A percentile compares a stretch with the other conserved stretches of the same genome.
These are phyloP conservation scores for Atopsyche davidsoni DNA, from an alignment of 1,140 invertebrate species.

Conservation along the genomic window DNA sequence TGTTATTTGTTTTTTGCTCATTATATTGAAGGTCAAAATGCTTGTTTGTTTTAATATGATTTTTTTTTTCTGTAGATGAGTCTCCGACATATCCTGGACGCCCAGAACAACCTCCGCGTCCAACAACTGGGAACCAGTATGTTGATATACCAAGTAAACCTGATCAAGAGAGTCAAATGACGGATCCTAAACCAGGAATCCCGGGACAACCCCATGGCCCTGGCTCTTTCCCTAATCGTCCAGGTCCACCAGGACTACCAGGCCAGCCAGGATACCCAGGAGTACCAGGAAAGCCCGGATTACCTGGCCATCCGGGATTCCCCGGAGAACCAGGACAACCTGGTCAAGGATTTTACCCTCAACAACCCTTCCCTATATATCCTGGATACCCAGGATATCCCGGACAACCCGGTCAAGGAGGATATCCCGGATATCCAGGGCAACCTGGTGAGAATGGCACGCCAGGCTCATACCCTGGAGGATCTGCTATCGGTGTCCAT, in stretches of 20 bases:
- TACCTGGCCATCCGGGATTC: slow-evolving; percentile 11
- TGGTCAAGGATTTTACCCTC: too few relatives aligned
- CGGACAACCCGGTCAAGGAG: slow-evolving; percentile 4
- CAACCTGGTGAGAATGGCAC: not conserved
- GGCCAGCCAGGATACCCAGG: slow-evolving; percentile 33
- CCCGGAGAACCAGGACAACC: slow-evolving; percentile 23
- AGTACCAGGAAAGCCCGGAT: slow-evolving; percentile 29
- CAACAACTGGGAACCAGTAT: too few relatives aligned
- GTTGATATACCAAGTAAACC: too few relatives aligned
- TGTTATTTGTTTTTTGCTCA: too few relatives aligned
- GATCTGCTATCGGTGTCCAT: slow-evolving; percentile 43
- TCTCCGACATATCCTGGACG: not conserved
- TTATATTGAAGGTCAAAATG: too few relatives aligned
- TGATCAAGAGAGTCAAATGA: too few relatives aligned
- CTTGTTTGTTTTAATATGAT: too few relatives aligned
- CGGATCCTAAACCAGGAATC: too few relatives aligned
- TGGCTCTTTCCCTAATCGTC: slow-evolving; percentile 19
- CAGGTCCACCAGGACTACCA: slow-evolving; percentile 28
- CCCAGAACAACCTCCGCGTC: not conserved
- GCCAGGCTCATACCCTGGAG: slow-evolving; percentile 1
- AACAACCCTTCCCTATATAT: too few relatives aligned
- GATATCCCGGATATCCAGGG: slow-evolving; percentile 2
- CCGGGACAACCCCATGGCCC: slow-evolving; percentile 3
- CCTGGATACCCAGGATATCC: slow-evolving; percentile 24
- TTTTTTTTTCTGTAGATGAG: too few relatives aligned